phyloP scores from a whole-genome alignment of 2,888 invertebrate genomes.

The Drosophila borborema region DNA sequence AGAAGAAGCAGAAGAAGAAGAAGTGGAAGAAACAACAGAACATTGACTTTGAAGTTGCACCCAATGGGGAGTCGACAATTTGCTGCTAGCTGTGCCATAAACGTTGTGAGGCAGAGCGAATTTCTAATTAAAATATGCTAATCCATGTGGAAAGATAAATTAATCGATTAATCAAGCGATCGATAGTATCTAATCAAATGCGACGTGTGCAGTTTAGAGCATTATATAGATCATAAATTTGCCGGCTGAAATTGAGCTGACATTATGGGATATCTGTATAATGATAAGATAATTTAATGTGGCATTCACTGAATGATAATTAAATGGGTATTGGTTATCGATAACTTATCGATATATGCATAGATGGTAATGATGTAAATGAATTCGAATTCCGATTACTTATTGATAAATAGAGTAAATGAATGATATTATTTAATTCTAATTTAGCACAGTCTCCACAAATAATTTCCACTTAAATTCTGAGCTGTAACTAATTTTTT shows the following conservation, averaged over 20 bases:
- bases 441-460: neutral
- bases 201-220: conserved; percentile 8
- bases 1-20: conserved; percentile 4
- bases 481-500: conserved; percentile 4
- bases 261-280: conserved; percentile 5
- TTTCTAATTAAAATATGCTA: conserved; percentile 61
- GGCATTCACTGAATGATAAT: neutral
- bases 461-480: conserved; percentile 11
- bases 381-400: no score
- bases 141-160: conserved; percentile 48
- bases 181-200: conserved; percentile 38
- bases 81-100: neutral
- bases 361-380: neutral
- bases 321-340: neutral
- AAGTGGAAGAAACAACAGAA: conserved; percentile 28
- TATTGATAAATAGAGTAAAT: no score
- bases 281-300: neutral
- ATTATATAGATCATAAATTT: conserved; percentile 31
- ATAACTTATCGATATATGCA: neutral
- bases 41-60: conserved; percentile 54
- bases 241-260: conserved; percentile 2
- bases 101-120: conserved; percentile 21
- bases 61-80: conserved; percentile 23
- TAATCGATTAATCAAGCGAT: conserved; percentile 53
- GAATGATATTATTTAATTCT: neutral